Evolutionary conservation across 2,888 invertebrate genomes (phyloP), one percentile per base, ranked within the genome.

Genomic region (Lasioglossum villosulum): DNA sequence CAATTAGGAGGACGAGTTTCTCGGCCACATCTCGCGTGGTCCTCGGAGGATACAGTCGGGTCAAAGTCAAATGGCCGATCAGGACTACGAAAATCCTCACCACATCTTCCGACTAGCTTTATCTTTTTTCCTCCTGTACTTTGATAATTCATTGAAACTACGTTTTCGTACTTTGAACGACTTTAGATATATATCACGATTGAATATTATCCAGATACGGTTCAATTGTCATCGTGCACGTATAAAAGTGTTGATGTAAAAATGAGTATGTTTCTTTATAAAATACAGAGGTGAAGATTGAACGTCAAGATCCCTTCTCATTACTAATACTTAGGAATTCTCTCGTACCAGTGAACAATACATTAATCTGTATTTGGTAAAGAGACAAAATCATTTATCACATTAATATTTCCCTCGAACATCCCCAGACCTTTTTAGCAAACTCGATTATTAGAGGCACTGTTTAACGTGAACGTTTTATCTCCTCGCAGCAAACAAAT

Each of bases 1-100:
- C 39, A 71, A 76, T 74, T 39, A 8, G 48, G 76, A 76, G 48
- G 71, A 75, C 14, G 23, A 56, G 42, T 79, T 63, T 56, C 72
- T 77, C 56, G 66, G 42, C 30, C 34, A n/a, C 48, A 27, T 42
- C 39, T n/a, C 4, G 52, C n/a, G 52, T 72, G 52, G 27, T 30
- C 37, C 37, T 52, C 34, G 34, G n/a, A 8, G 16, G 14, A 16
- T 48, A n/a, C 56, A 56, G 52, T 74, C 34, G 73, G 73, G 34
- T 34, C 48, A 73, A 73, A 52, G 23, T 73, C 48, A 34, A 52
- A 72, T 16, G 75, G 52, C 12, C n/a, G 19, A 70, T 77, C 39
- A 37, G 37, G 70, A 5, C n/a, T n/a, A 52, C 37, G 8, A 42
- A 68, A 48, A 27, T 37, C 76, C 42, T 34, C 34, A n/a, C 30